phyloP scores from a whole-genome alignment of 2,888 invertebrate species.

The Macrophya alboannulata region DNA sequence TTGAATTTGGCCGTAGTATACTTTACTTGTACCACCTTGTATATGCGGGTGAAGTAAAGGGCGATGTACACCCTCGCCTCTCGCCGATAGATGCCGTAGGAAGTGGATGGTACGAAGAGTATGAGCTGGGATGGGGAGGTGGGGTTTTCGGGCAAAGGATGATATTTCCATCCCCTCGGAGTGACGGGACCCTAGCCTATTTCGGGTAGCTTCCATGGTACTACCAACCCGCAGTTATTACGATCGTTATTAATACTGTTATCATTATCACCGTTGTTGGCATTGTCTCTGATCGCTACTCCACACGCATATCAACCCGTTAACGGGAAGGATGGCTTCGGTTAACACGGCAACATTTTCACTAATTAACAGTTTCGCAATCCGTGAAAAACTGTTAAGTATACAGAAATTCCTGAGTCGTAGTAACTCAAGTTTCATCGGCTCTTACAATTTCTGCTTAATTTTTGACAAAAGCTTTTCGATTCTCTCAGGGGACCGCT shows the following conservation, averaged over 20 bases:
- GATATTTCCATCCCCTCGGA: constrained; percentile 55
- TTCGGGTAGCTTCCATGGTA: constrained; percentile 35
- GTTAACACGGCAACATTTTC: not conserved
- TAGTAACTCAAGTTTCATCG: no score
- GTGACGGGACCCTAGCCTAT: constrained; percentile 27
- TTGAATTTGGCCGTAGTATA: not conserved
- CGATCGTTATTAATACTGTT: constrained; percentile 43
- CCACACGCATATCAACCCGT: not conserved
- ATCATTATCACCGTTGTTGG: constrained; percentile 31
- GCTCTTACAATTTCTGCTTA: not conserved
- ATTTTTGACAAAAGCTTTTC: not conserved
- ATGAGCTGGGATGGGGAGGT: not conserved
- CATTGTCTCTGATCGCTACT: not conserved
- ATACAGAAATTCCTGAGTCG: not conserved
- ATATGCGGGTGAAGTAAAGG: not conserved
- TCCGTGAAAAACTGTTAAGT: not conserved
- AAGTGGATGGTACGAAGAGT: constrained; percentile 1
- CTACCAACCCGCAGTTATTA: constrained; percentile 8
- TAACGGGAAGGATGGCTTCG: not conserved
- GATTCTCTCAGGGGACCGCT: not conserved
- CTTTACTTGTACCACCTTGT: constrained; percentile 30
- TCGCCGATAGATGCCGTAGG: constrained; percentile 21
- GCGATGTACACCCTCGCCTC: constrained; percentile 36
- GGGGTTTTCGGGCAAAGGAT: constrained; percentile 40
- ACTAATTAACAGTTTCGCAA: not conserved